Evolutionary conservation across 2,797 vertebrate species (phyloP), one percentile per base, ranked within the genome.

Genomic region (Poecilia velifera): DNA sequence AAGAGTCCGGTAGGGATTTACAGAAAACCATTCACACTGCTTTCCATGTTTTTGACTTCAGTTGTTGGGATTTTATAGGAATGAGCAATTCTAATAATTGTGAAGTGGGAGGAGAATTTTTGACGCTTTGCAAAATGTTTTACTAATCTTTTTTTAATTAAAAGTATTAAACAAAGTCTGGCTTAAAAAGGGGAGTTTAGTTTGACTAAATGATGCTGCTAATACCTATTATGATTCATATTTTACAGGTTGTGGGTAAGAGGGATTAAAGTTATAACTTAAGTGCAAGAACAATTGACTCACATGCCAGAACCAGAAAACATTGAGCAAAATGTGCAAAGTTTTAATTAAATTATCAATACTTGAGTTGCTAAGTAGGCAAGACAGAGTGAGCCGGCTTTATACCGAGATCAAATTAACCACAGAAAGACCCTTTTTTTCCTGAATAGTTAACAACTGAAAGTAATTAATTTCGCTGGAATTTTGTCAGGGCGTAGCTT

Each of bases 1-100:
- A 83, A 84, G 92, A 95, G 39, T 51, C 90, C n/a, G 91, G 95
- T 96, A 87, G 88, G 86, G 41, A 70, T 59, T 5, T 12, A 28
- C 36, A 28, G 39, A 43, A 28, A 28, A 72, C 43, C 28, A 4
- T 72, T 72, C 41, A 31, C 43, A 28, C 13, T 28, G 1, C 13
- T 28, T 43, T 43, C 13, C 39, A n/a, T 0, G 3, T 6, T 43
- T 70, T n/a, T 9, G 12, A 45, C 39, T 70, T 13, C 39, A n/a
- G 12, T 45, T 45, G 62, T 18, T 62, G 3, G 28, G 36, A 41
- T 41, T 68, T 66, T 39, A 41, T 68, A n/a, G 20, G 36, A 45
- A 39, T 39, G 3, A 68, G 12, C 20, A 10, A 39, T 8, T 2
- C 6, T 8, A 66, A 3, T 5, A 34, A 68, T 13, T 39, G 36